Conservation (phyloP, 2,888 invertebrate genomes). For the Harmothoe impar region DNA sequence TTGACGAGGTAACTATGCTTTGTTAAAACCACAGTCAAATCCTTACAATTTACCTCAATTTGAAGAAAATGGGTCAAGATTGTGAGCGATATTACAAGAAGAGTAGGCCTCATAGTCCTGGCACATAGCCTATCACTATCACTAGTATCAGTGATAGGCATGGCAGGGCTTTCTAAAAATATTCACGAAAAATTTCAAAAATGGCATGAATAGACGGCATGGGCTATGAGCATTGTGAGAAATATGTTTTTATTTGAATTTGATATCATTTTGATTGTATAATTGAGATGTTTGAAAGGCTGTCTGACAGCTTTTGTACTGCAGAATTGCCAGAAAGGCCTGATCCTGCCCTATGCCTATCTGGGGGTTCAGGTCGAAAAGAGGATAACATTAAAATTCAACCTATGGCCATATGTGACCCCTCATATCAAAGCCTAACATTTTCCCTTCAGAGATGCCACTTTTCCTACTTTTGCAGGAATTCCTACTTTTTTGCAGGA, state of each 20-base stretch:
- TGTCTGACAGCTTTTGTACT: not conserved
- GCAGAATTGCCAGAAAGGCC: not conserved
- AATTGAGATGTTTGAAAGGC: not conserved
- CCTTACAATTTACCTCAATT: not conserved
- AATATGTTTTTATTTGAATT: too few relatives aligned
- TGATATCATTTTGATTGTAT: too few relatives aligned
- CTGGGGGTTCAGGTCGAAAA: too few relatives aligned
- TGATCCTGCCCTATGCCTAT: not conserved
- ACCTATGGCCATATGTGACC: too few relatives aligned
- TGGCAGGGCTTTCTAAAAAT: too few relatives aligned
- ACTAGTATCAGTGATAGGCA: too few relatives aligned
- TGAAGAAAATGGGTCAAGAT: not conserved
- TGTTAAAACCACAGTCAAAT: not conserved
- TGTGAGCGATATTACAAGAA: constrained; percentile 1
- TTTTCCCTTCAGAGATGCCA: not conserved
- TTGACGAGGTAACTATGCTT: constrained; percentile 6
- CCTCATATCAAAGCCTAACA: too few relatives aligned
- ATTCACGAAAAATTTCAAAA: too few relatives aligned
- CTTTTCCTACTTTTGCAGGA: too few relatives aligned
- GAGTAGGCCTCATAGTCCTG: not conserved
- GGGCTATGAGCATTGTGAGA: not conserved
- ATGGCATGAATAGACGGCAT: too few relatives aligned
- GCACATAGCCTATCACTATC: not conserved
- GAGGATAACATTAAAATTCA: too few relatives aligned
- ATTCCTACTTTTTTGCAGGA: too few relatives aligned